phyloP scores from a whole-genome alignment of 2,888 invertebrate genomes.

The Myathropa florea region DNA sequence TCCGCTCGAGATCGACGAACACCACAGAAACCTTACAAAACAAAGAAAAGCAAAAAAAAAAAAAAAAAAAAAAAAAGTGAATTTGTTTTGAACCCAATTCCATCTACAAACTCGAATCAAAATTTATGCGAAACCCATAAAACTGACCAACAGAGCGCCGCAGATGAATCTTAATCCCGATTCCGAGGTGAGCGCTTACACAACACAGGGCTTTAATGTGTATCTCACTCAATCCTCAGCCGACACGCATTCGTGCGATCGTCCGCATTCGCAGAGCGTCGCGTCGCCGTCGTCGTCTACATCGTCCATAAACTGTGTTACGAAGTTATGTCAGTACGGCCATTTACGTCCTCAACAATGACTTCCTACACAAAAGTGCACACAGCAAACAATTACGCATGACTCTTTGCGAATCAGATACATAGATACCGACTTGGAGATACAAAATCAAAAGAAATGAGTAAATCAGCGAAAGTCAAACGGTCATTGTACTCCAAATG shows the following conservation, averaged over 20 bases:
- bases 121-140: conserved; percentile 48
- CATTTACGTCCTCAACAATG: conserved; percentile 11
- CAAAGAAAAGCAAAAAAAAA: neutral
- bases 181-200: conserved; percentile 21
- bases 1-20: neutral
- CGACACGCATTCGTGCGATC: neutral
- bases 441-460: conserved; percentile 2
- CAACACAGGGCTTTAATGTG: conserved; percentile 1
- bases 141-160: neutral
- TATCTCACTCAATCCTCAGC: neutral
- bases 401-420: neutral
- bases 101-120: neutral
- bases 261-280: neutral
- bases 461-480: conserved; percentile 58
- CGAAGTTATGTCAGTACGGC: conserved; percentile 6
- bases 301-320: neutral
- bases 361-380: conserved; percentile 51
- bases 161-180: conserved; percentile 40
- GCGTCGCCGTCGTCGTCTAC: neutral
- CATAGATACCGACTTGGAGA: neutral
- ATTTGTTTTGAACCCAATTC: conserved; percentile 35
- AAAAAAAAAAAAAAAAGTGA: conserved; percentile 18
- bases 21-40: neutral
- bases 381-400: conserved; percentile 31
- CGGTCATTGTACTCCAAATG: conserved; percentile 52